Conservation (phyloP, 2,113 vertebrate genomes). For the Caranx ignobilis region DNA sequence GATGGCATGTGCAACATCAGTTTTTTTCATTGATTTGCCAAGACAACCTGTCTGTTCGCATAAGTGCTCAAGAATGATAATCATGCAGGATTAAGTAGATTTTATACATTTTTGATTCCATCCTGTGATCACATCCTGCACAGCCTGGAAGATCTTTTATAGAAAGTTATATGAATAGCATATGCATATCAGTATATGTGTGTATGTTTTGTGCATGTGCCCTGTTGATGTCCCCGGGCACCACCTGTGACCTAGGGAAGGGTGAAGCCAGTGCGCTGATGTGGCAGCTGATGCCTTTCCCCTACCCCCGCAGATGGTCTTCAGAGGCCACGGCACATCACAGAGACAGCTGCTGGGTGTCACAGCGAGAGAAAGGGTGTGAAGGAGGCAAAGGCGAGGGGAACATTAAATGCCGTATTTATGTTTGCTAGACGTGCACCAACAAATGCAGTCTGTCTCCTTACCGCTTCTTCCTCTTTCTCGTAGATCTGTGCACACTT, state of each 20-base stretch:
- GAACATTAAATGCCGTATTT: conserved; percentile 8
- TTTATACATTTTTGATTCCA: background rate
- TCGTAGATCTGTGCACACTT: background rate
- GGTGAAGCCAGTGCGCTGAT: conserved; percentile 58
- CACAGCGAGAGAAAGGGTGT: conserved; percentile 10
- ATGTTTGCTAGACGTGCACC: background rate
- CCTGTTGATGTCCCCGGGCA: conserved; percentile 28
- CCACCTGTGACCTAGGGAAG: conserved; percentile 63
- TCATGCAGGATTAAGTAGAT: conserved; percentile 1
- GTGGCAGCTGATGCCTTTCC: conserved; percentile 52
- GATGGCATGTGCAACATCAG: conserved; percentile 42
- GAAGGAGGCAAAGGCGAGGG: background rate
- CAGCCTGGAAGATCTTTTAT: background rate
- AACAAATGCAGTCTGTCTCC: background rate
- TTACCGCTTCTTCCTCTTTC: background rate
- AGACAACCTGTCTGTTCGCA: background rate
- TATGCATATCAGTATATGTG: conserved; percentile 19
- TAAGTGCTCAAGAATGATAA: conserved; percentile 7
- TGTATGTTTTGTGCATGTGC: conserved; percentile 22
- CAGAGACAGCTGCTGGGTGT: conserved; percentile 61
- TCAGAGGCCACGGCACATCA: conserved; percentile 30
- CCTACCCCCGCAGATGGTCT: conserved; percentile 59
- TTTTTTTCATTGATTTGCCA: conserved; percentile 11
- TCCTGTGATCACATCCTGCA: background rate
- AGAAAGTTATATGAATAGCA: conserved; percentile 9